Evolutionary conservation across 2,113 vertebrate genomes (phyloP), one percentile per base, ranked within the genome.

Genomic region (Cyprinodon variegatus): DNA sequence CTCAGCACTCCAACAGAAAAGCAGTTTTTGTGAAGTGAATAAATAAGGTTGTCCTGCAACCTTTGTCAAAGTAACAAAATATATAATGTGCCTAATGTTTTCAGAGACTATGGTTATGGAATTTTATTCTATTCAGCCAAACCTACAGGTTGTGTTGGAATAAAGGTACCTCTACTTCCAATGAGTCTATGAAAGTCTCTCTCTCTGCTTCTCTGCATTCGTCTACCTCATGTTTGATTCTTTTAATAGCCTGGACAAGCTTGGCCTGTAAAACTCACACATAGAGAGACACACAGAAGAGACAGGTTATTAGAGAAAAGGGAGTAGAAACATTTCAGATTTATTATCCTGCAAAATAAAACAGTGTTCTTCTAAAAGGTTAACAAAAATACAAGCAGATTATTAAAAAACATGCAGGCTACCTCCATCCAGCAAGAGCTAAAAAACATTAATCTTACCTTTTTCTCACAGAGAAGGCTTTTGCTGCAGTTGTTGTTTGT

Each of bases 161-260:
- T 29, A 68, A 48, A 59, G 76, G 59, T 90, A 95, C 94, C 93
- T 95, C 94, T 12, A 94, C 84, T 45, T 79, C 65, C 40, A 89
- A 4, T 14, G 92, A 77, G 74, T 93, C 89, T 65, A 74, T 60
- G 66, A 84, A 88, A 1, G 91, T 89, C 59, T 92, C 84, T 65
- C 70, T 92, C 68, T 94, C 92, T 76, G 87, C 94, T n/a, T 93
- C 93, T 79, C 84, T 87, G 85, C 91, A 92, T 75, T 93, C 88
- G 22, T 94, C 91, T 61, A 91, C 78, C 89, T 93, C 93, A 74
- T 92, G 93, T 76, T 94, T 93, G 80, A 95, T 93, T 85, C 91
- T 94, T 91, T 93, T 95, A 89, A 95, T 94, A 74, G 93, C 87
- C 73, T 92, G 88, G 65, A 93, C 22, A 50, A 95, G 93, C 86